A percentile compares a stretch with the other conserved stretches of the same genome.
phyloP scores from a whole-genome alignment of 2,113 vertebrate species.

The Aphelocoma coerulescens region DNA sequence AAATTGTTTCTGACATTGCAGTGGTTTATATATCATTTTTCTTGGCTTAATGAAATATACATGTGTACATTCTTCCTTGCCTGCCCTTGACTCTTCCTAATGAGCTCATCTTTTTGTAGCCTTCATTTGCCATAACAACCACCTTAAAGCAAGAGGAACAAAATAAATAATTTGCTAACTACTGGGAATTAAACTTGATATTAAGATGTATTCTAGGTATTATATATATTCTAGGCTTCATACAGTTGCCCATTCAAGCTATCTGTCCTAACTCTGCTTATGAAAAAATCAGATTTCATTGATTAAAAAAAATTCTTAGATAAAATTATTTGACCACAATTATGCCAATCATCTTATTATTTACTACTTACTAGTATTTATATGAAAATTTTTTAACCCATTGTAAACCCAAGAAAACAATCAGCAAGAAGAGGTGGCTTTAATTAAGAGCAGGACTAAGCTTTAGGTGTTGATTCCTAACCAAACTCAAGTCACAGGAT shows the following conservation, averaged over 20 bases:
- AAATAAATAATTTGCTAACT: background rate
- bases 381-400: background rate
- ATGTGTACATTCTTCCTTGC: background rate
- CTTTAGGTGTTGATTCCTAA: background rate
- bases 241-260: background rate
- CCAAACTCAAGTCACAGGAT: background rate
- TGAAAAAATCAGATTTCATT: background rate
- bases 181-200: background rate
- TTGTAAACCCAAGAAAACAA: background rate
- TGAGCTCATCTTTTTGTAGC: background rate
- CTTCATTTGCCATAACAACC: background rate
- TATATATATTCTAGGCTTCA: background rate
- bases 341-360: background rate
- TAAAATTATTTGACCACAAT: background rate
- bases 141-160: background rate
- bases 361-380: background rate
- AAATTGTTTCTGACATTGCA: conserved; percentile 39
- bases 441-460: background rate
- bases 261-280: background rate
- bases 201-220: background rate
- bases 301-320: background rate
- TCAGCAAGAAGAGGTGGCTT: background rate
- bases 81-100: conserved; percentile 16
- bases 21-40: conserved; percentile 24
- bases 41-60: conserved; percentile 30